Percentiles rank a stretch among this genome's conserved stretches.
Conservation (phyloP, 2,797 vertebrate species). For the Ctenochaetus hawaiiensis region DNA sequence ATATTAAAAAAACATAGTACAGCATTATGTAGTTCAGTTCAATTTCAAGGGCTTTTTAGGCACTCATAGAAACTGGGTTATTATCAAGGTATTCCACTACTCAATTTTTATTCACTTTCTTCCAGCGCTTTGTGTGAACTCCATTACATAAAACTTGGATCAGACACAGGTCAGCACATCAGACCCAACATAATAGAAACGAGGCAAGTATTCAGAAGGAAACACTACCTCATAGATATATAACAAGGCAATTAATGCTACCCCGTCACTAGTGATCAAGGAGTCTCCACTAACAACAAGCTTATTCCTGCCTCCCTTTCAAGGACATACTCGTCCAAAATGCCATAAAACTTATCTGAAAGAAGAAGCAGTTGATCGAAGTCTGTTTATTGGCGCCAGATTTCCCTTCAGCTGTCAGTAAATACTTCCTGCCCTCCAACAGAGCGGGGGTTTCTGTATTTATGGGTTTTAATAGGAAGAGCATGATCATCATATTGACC, state of each 20-base stretch:
- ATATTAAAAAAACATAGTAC: too few species aligned
- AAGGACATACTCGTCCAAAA: slow-evolving; percentile 32
- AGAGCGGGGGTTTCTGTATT: slow-evolving; percentile 74
- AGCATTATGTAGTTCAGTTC: too few species aligned
- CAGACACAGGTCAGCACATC: slow-evolving; percentile 63
- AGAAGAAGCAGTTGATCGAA: slow-evolving; percentile 59
- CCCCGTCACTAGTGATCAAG: neutral
- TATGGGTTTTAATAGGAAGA: slow-evolving; percentile 85
- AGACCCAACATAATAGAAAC: slow-evolving; percentile 45
- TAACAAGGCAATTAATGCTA: slow-evolving; percentile 30
- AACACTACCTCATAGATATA: slow-evolving; percentile 37
- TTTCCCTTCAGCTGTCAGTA: slow-evolving; percentile 65
- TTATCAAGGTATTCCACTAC: too few species aligned
- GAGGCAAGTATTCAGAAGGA: slow-evolving; percentile 35
- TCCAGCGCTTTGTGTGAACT: too few species aligned
- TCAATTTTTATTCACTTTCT: too few species aligned
- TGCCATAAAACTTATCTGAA: slow-evolving; percentile 47
- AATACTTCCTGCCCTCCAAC: slow-evolving; percentile 66
- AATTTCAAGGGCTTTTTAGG: too few species aligned
- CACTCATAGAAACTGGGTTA: too few species aligned
- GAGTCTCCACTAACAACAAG: slow-evolving; percentile 31
- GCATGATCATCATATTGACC: slow-evolving; percentile 83
- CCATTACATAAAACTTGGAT: slow-evolving; percentile 60
- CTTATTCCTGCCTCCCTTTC: slow-evolving; percentile 7
- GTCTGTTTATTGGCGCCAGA: slow-evolving; percentile 69